A percentile compares a stretch with the other conserved stretches of the same genome.
phyloP scores from a whole-genome alignment of 2,797 vertebrate genomes.

The Liparis tanakae region DNA sequence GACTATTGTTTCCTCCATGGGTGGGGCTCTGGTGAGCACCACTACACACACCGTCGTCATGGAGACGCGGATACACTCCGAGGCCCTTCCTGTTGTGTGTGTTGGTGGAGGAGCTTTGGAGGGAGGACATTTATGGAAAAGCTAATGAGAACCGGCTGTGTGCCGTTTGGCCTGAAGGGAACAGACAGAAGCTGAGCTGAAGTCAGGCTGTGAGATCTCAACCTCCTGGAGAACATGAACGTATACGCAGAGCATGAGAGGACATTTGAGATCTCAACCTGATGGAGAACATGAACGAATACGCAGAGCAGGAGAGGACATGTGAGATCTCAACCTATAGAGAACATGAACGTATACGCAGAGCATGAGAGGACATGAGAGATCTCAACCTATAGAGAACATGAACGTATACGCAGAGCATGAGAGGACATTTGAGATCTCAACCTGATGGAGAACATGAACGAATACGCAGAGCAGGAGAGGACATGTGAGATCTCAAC shows the following conservation, averaged over 20 bases:
- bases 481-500: too few relatives aligned
- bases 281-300: too few relatives aligned
- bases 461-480: too few relatives aligned
- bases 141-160: conserved; percentile 20
- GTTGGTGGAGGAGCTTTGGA: conserved; percentile 32
- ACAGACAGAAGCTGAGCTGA: conserved; percentile 6
- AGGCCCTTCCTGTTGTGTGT: conserved; percentile 65
- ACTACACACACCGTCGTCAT: conserved; percentile 42
- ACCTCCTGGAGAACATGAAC: not conserved
- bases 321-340: too few relatives aligned
- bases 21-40: conserved; percentile 48
- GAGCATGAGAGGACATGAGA: too few relatives aligned
- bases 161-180: conserved; percentile 23
- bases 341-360: too few relatives aligned
- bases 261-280: too few relatives aligned
- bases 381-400: too few relatives aligned
- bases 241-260: conserved; percentile 4
- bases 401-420: too few relatives aligned
- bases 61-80: conserved; percentile 41
- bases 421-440: too few relatives aligned
- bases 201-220: not conserved
- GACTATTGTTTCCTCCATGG: conserved; percentile 63
- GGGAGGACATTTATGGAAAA: conserved; percentile 43
- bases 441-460: too few relatives aligned
- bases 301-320: too few relatives aligned